Percentiles rank a stretch among this genome's conserved stretches.
Evolutionary conservation across 1,140 invertebrate genomes (phyloP).

Genomic region (Centruroides vittatus): DNA sequence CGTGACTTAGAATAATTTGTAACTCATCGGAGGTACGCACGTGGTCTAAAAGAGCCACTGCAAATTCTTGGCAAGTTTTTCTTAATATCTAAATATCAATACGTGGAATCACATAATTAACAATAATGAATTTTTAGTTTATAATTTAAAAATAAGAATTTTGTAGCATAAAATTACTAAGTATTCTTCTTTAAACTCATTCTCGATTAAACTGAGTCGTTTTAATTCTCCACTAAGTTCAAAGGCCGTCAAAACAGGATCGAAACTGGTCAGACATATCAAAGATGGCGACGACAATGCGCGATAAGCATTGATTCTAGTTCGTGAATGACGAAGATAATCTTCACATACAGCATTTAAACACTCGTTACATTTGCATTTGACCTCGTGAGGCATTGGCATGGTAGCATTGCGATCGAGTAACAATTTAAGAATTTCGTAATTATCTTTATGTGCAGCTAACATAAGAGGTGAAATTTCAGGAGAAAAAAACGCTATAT

Average conservation of each 20-base stretch:
- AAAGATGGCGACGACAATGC: slow-evolving; percentile 89
- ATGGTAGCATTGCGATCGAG: slow-evolving; percentile 77
- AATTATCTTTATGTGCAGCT: slow-evolving; percentile 92
- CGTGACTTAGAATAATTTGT: slow-evolving; percentile 82
- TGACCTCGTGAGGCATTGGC: slow-evolving; percentile 80
- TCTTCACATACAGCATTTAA: slow-evolving; percentile 68
- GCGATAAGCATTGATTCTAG: slow-evolving; percentile 80
- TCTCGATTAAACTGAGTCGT: slow-evolving; percentile 82
- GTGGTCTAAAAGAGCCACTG: slow-evolving; percentile 87
- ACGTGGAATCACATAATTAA: background rate
- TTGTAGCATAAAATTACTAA: slow-evolving; percentile 31
- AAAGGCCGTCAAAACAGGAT: slow-evolving; percentile 93
- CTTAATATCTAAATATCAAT: slow-evolving; percentile 52
- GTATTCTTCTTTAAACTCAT: slow-evolving; percentile 80
- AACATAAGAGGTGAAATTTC: slow-evolving; percentile 93
- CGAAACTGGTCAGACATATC: slow-evolving; percentile 84
- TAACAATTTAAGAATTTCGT: slow-evolving; percentile 95
- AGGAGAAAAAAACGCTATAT: slow-evolving; percentile 86
- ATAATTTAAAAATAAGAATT: background rate
- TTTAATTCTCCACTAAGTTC: slow-evolving; percentile 94
- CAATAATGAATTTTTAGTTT: too few relatives aligned
- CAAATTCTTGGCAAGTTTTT: slow-evolving; percentile 92
- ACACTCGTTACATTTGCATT: slow-evolving; percentile 78
- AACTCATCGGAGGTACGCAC: slow-evolving; percentile 89
- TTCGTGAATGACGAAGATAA: slow-evolving; percentile 73